A percentile compares a stretch with the other conserved stretches of the same genome.
Conservation (phyloP, 2,888 invertebrate genomes). For the Leistus spinibarbis region DNA sequence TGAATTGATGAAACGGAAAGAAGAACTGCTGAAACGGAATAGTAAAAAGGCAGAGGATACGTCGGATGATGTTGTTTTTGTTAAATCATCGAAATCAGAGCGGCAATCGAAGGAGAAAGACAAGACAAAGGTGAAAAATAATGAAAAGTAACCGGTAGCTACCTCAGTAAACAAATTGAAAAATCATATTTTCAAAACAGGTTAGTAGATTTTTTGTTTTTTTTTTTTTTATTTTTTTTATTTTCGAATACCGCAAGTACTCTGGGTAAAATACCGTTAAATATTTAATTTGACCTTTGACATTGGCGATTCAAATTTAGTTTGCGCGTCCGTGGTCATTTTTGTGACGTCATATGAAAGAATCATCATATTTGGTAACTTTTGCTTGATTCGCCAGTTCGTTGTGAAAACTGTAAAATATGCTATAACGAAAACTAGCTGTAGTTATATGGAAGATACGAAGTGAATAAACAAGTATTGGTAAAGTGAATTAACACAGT, state of each 20-base stretch:
- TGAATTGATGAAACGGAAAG: conserved; percentile 7
- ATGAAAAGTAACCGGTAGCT: conserved; percentile 22
- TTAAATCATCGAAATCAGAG: not conserved
- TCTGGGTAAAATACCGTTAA: too few relatives aligned
- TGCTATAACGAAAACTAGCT: not conserved
- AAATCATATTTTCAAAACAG: not conserved
- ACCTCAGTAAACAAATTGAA: not conserved
- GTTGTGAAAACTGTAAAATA: too few relatives aligned
- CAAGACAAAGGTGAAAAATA: conserved; percentile 8
- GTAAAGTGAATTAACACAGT: too few relatives aligned
- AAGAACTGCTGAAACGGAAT: not conserved
- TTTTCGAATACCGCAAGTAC: not conserved
- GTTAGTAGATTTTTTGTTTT: not conserved
- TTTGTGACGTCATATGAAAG: too few relatives aligned
- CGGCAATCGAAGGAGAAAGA: conserved; percentile 6
- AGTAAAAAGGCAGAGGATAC: not conserved
- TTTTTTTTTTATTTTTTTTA: not conserved
- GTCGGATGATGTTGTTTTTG: too few relatives aligned
- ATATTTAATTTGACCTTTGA: too few relatives aligned
- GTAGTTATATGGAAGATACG: not conserved
- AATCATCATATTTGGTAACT: too few relatives aligned
- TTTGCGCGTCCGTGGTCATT: not conserved
- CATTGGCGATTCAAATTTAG: too few relatives aligned
- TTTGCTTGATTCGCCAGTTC: too few relatives aligned
- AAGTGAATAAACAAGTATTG: too few relatives aligned